Percentiles rank a stretch among this genome's conserved stretches.
phyloP scores from a whole-genome alignment of 2,888 invertebrate genomes.

The Dasypogon diadema region DNA sequence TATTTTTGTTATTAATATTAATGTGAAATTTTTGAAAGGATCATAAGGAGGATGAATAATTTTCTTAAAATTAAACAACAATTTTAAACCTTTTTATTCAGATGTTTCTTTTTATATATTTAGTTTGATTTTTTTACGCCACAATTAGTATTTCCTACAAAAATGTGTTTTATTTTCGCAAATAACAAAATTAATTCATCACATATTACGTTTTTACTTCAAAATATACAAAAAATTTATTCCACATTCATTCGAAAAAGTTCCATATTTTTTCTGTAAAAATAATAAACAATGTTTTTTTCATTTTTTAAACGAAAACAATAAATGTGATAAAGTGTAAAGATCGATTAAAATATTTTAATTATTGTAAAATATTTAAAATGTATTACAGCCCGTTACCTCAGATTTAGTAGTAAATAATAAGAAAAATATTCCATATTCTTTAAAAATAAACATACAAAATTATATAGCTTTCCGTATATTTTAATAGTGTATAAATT shows the following conservation, averaged over 20 bases:
- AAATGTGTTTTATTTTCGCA: constrained; percentile 20
- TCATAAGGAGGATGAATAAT: too few species aligned
- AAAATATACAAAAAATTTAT: constrained; percentile 31
- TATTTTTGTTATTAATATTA: too few species aligned
- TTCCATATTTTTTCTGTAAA: constrained; percentile 1
- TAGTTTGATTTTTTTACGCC: constrained; percentile 33
- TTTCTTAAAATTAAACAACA: constrained; percentile 22
- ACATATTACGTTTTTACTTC: constrained; percentile 7
- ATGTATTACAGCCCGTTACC: constrained; percentile 57
- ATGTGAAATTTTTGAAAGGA: too few species aligned
- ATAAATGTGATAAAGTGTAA: constrained; percentile 36
- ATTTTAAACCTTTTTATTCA: constrained; percentile 20
- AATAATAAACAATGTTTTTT: constrained; percentile 36
- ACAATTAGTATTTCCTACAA: constrained; percentile 43
- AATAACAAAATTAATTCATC: constrained; percentile 39
- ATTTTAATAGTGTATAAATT: constrained; percentile 25
- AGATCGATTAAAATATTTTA: constrained; percentile 39
- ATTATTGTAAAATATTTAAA: constrained; percentile 40
- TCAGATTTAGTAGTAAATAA: constrained; percentile 53
- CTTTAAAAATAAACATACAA: constrained; percentile 27
- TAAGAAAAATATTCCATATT: constrained; percentile 38
- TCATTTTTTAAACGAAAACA: constrained; percentile 21
- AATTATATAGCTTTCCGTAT: constrained; percentile 19
- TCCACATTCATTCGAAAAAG: constrained; percentile 4
- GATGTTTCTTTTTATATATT: constrained; percentile 40